These are phyloP conservation scores for Nomada ferruginata DNA, from an alignment of 2,888 invertebrate species.

Conservation along the genomic window DNA sequence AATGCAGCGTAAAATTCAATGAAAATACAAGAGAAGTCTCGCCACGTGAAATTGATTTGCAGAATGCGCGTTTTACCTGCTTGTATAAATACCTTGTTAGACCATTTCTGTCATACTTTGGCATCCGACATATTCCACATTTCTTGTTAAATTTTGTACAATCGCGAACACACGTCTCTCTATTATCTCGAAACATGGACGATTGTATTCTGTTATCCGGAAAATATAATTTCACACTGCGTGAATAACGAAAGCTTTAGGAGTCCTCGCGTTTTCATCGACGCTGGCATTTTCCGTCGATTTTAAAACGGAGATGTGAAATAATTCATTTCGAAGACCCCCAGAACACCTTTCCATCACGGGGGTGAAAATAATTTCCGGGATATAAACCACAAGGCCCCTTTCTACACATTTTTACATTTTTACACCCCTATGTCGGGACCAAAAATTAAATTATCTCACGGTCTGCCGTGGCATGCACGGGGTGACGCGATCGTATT, in stretches of 20 bases:
- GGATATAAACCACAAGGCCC: slow-evolving; percentile 33
- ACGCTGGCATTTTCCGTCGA: too few relatives aligned
- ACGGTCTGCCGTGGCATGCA: slow-evolving; percentile 36
- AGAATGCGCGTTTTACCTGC: background rate
- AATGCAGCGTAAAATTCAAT: background rate
- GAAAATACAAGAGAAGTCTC: background rate
- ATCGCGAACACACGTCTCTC: too few relatives aligned
- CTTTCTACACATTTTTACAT: slow-evolving; percentile 14
- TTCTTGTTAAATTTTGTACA: too few relatives aligned
- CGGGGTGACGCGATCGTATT: slow-evolving; percentile 46
- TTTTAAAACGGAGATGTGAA: too few relatives aligned
- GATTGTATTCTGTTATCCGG: too few relatives aligned
- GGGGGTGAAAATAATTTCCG: slow-evolving; percentile 33
- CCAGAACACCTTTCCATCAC: background rate
- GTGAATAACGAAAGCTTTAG: too few relatives aligned
- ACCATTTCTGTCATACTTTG: too few relatives aligned
- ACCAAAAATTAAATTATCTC: slow-evolving; percentile 62
- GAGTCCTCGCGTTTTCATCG: too few relatives aligned
- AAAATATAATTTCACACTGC: too few relatives aligned
- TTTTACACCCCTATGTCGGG: slow-evolving; percentile 12
- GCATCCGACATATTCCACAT: too few relatives aligned
- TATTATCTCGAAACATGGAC: too few relatives aligned
- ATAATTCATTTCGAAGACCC: slow-evolving; percentile 9
- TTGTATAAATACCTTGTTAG: background rate
- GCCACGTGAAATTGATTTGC: background rate